Conservation (phyloP, 1,140 invertebrate genomes). For the Cotesia glomerata region DNA sequence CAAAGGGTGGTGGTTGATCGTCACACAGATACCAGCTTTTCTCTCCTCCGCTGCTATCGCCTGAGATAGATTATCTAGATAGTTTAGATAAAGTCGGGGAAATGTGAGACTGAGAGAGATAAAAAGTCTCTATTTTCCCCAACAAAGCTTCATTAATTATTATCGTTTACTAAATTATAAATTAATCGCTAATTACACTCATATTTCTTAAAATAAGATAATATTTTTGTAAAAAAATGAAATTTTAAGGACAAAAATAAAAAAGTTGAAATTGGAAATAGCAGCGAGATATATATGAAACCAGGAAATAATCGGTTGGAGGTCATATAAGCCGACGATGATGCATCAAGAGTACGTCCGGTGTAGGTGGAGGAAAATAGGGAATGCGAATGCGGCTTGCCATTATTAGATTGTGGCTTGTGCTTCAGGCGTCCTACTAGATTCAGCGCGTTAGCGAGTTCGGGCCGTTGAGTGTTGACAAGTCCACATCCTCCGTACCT, state of each 20-base stretch:
- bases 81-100: constrained; percentile 2
- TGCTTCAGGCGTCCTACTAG: constrained; percentile 50
- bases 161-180: too few species aligned
- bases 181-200: too few species aligned
- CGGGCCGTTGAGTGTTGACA: constrained; percentile 56
- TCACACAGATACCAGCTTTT: constrained; percentile 54
- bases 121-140: background rate
- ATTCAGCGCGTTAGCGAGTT: constrained; percentile 55
- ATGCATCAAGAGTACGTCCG: constrained; percentile 16
- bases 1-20: constrained; percentile 41
- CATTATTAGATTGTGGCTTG: constrained; percentile 58
- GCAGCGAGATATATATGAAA: background rate
- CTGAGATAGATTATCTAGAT: constrained; percentile 18
- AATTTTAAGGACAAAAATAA: too few species aligned
- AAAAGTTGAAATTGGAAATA: background rate
- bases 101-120: background rate
- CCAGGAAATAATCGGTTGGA: constrained; percentile 4
- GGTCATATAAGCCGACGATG: background rate
- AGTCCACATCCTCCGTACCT: constrained; percentile 52
- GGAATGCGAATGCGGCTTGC: constrained; percentile 53
- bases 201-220: too few species aligned
- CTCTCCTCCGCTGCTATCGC: constrained; percentile 26
- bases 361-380: constrained; percentile 40
- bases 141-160: background rate
- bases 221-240: too few species aligned